Percentiles rank a stretch among this genome's conserved stretches.
phyloP scores from a whole-genome alignment of 2,113 vertebrate species.

The Entelurus aequoreus region DNA sequence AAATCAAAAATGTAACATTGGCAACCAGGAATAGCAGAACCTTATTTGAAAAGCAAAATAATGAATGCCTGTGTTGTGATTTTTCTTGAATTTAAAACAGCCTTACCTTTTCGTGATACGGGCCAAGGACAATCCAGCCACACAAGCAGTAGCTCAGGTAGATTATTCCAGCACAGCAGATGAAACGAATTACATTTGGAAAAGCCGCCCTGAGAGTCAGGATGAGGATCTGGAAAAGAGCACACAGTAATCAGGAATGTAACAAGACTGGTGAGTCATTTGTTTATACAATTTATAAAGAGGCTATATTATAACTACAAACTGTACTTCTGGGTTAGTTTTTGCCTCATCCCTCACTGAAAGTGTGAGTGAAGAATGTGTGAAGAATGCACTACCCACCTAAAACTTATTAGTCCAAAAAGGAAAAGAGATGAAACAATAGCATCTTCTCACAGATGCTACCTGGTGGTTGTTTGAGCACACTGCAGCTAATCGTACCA shows the following conservation, averaged over 20 bases:
- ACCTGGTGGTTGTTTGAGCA: too few relatives aligned
- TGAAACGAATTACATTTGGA: constrained; percentile 88
- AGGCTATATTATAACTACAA: too few relatives aligned
- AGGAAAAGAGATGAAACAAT: too few relatives aligned
- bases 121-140: constrained; percentile 93
- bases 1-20: background rate
- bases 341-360: too few relatives aligned
- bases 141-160: constrained; percentile 96
- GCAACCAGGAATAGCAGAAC: background rate
- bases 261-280: too few relatives aligned
- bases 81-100: background rate
- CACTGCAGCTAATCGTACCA: too few relatives aligned
- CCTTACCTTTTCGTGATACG: constrained; percentile 87
- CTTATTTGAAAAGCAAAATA: background rate
- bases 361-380: too few relatives aligned
- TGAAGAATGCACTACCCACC: too few relatives aligned
- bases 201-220: constrained; percentile 84
- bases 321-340: too few relatives aligned
- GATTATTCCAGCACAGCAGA: constrained; percentile 90
- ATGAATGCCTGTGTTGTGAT: background rate
- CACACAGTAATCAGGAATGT: background rate
- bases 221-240: constrained; percentile 56
- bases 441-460: too few relatives aligned
- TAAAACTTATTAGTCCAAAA: too few relatives aligned
- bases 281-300: too few relatives aligned